Conservation (phyloP, 2,113 vertebrate genomes). For the Sylvicapra grimmia region DNA sequence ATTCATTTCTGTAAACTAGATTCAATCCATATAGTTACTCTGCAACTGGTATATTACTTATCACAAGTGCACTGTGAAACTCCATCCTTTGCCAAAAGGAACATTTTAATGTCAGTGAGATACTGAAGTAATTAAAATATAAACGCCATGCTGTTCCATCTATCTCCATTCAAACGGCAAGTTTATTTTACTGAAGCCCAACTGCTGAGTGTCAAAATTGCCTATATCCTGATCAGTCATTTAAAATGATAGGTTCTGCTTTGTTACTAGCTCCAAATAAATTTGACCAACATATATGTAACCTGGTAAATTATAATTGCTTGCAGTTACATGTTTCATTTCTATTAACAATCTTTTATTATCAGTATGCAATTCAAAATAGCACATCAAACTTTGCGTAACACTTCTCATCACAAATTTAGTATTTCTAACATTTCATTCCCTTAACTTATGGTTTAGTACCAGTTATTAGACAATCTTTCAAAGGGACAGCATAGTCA, state of each 20-base stretch:
- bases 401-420: background rate
- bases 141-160: conserved; percentile 26
- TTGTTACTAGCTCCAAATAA: background rate
- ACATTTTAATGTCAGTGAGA: conserved; percentile 19
- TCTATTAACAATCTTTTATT: background rate
- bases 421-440: background rate
- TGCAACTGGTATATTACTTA: background rate
- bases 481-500: conserved; percentile 19
- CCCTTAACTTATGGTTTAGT: background rate
- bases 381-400: background rate
- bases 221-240: background rate
- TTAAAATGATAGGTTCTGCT: background rate
- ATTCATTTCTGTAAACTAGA: background rate
- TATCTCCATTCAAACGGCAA: background rate
- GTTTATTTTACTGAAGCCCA: conserved; percentile 44
- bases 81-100: background rate
- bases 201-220: background rate
- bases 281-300: background rate
- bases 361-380: background rate
- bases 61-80: background rate
- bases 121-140: conserved; percentile 40
- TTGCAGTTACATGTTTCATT: background rate
- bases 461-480: conserved; percentile 25
- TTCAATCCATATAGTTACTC: background rate
- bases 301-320: background rate